Percentiles rank a stretch among this genome's conserved stretches.
phyloP scores from a whole-genome alignment of 2,888 invertebrate species.

The Drosophila tripunctata region DNA sequence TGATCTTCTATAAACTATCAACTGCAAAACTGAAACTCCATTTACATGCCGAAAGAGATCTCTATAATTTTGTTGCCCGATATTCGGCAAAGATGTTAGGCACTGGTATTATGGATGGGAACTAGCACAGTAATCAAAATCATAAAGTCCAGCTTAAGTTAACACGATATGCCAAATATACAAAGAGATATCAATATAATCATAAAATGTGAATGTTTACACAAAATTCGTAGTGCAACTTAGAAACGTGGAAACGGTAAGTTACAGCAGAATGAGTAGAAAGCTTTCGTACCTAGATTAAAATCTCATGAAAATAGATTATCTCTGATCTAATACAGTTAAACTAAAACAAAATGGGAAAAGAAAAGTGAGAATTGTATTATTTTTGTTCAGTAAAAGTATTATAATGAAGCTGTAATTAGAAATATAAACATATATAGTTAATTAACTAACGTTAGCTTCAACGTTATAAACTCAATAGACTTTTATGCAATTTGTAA shows the following conservation, averaged over 20 bases:
- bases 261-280: no score
- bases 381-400: no score
- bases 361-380: no score
- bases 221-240: constrained; percentile 6
- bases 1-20: constrained; percentile 68
- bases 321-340: no score
- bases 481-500: neutral
- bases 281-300: no score
- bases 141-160: constrained; percentile 15
- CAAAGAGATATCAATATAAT: neutral
- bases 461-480: no score
- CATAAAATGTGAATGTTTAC: constrained; percentile 17
- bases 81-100: constrained; percentile 34
- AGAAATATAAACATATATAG: no score
- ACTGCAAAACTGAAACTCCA: constrained; percentile 33
- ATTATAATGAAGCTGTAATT: no score
- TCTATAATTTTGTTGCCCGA: constrained; percentile 56
- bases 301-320: no score
- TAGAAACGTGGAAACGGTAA: no score
- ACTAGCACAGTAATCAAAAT: constrained; percentile 46
- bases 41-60: constrained; percentile 38
- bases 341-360: no score
- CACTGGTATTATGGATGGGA: constrained; percentile 28
- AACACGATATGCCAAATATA: constrained; percentile 24
- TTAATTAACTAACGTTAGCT: no score